These are phyloP conservation scores for Clarias platycephalus DNA, from an alignment of 2,797 vertebrate species.

Conservation along the genomic window DNA sequence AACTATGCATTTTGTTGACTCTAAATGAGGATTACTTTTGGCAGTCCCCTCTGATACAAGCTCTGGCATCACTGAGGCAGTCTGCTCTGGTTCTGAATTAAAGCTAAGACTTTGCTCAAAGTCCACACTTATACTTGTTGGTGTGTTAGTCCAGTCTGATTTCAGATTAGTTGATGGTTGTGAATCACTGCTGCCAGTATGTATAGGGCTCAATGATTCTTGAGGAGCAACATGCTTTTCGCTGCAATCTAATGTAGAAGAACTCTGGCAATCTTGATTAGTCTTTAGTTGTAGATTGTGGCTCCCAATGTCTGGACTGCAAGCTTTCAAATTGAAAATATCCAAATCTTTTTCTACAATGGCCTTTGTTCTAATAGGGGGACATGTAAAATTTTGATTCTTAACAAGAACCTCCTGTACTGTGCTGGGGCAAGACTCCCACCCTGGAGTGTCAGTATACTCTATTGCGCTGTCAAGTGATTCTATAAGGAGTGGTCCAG, in stretches of 20 bases:
- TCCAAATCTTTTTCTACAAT: not conserved
- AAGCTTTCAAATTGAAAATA: not conserved
- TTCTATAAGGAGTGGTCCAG: not conserved
- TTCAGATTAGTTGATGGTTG: not conserved
- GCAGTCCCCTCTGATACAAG: not conserved
- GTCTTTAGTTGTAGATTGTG: not conserved
- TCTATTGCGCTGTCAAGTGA: not conserved
- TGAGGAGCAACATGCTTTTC: not conserved
- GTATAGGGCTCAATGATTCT: not conserved
- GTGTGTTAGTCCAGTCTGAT: not conserved
- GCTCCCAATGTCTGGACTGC: not conserved
- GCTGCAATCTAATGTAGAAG: not conserved
- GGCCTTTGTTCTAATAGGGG: not conserved
- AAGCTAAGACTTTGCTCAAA: conserved; percentile 4
- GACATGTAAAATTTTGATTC: not conserved
- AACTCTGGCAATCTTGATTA: not conserved
- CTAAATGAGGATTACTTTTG: conserved; percentile 2
- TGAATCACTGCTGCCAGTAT: not conserved
- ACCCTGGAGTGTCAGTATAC: not conserved
- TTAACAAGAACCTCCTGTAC: not conserved
- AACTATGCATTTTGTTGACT: not conserved
- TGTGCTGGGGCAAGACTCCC: not conserved
- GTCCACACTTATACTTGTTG: not conserved
- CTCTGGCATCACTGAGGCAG: not conserved
- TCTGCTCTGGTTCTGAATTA: conserved; percentile 7